These are phyloP conservation scores for Acarapis woodi DNA, from an alignment of 1,140 invertebrate genomes.

Conservation along the genomic window DNA sequence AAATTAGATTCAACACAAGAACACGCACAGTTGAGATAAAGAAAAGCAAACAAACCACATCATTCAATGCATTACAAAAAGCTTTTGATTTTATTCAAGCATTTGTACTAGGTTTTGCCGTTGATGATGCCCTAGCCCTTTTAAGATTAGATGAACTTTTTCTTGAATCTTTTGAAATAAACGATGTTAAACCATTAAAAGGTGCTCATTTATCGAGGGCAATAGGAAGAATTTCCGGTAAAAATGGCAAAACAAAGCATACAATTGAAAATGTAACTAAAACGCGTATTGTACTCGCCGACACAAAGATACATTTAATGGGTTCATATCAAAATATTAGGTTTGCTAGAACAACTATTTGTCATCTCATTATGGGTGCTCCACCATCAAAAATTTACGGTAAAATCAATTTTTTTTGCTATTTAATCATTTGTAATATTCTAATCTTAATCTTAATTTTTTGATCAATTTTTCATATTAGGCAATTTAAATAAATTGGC, in stretches of 20 bases:
- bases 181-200: conserved; percentile 78
- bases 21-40: conserved; percentile 60
- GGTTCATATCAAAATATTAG: conserved; percentile 94
- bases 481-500: too few relatives aligned
- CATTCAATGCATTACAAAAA: conserved; percentile 73
- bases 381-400: conserved; percentile 32
- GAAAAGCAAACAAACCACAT: conserved; percentile 39
- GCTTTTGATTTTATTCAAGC: conserved; percentile 93
- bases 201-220: conserved; percentile 85
- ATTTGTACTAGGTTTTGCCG: conserved; percentile 83
- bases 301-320: conserved; percentile 81
- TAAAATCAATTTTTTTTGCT: too few relatives aligned
- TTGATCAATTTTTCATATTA: too few relatives aligned
- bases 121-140: conserved; percentile 81
- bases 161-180: conserved; percentile 83
- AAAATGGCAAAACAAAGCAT: conserved; percentile 85
- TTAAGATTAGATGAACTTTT: conserved; percentile 87
- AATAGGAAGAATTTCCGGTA: conserved; percentile 82
- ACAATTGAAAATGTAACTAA: conserved; percentile 98
- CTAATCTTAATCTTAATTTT: too few relatives aligned
- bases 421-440: too few relatives aligned
- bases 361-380: conserved; percentile 76
- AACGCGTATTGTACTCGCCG: conserved; percentile 86
- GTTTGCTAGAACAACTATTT: conserved; percentile 74
- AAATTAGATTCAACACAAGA: conserved; percentile 81